Evolutionary conservation across 2,797 vertebrate genomes (phyloP), one percentile per base, ranked within the genome.

Genomic region (Scolopax rusticola): DNA sequence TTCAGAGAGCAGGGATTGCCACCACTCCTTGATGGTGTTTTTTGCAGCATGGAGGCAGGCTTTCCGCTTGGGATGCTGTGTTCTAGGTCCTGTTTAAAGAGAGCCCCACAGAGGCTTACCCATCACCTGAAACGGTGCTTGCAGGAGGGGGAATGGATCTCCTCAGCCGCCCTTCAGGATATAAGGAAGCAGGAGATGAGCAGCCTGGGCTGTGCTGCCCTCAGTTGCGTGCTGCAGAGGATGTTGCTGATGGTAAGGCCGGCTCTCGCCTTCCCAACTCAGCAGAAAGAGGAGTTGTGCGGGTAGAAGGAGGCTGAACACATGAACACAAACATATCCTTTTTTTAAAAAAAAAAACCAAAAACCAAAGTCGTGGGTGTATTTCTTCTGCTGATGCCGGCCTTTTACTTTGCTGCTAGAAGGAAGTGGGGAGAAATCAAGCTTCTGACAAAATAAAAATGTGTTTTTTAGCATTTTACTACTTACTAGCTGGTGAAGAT

Each of bases 361-460:
- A 48, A 8, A 17, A 53, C 36, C 36, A 45, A 83, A 77, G 50
- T 84, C 3, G 8, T 94, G 93, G 24, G 47, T 93, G 65, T 84
- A 14, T 81, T 85, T 88, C n/a, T 87, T 94, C 79, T 94, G 95
- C 94, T 90, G 89, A 86, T 88, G 73, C 73, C 61, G 91, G 77
- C 70, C 32, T 86, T 94, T 91, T 91, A 45, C 21, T 48, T 90
- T 59, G 28, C 70, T 93, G 45, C 47, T 11, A 6, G 56, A 88
- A 95, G 87, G 89, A 95, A 95, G 73, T n/a, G 36, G 73, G 75
- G 51, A 87, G 36, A 90, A 79, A 69, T 67, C 15, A 40, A 84
- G 36, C 80, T 91, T 93, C 73, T 63, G 47, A 79, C 57, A 75
- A 75, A 89, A 83, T 30, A 68, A 47, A 56, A 60, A 27, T 45